phyloP scores from a whole-genome alignment of 2,113 vertebrate genomes.

The Trochalopteron elliotii region DNA sequence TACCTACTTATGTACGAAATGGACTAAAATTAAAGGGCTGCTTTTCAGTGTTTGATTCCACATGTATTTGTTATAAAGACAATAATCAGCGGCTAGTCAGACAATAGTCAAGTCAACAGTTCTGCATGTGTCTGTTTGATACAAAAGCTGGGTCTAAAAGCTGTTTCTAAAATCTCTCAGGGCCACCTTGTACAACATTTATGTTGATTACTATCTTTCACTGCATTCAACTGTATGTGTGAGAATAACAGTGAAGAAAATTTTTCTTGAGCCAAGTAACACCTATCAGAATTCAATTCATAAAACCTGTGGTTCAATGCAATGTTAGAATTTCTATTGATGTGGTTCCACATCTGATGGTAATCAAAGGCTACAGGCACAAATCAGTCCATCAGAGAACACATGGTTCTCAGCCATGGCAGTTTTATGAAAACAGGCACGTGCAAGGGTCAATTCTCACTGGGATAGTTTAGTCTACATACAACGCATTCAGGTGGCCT shows the following conservation, averaged over 20 bases:
- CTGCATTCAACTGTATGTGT: not conserved
- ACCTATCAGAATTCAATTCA: not conserved
- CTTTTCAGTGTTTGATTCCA: not conserved
- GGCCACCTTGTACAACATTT: not conserved
- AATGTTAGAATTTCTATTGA: not conserved
- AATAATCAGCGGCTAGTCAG: not conserved
- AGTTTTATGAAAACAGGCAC: not conserved
- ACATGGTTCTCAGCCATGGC: rapidly evolving
- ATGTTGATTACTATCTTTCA: not conserved
- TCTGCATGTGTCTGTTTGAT: not conserved
- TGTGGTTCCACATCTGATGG: not conserved
- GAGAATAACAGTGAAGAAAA: not conserved
- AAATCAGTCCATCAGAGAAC: not conserved
- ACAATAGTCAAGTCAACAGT: not conserved
- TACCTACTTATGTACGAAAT: not conserved
- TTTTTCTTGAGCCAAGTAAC: not conserved
- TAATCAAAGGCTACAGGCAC: not conserved
- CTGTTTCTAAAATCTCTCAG: not conserved
- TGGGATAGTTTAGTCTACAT: too few species aligned
- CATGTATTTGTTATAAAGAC: not conserved
- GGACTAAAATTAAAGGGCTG: not conserved
- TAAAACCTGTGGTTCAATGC: not conserved
- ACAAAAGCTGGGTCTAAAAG: not conserved
- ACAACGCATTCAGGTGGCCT: not conserved
- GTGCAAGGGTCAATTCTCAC: not conserved